Percentiles rank a stretch among this genome's conserved stretches.
These are phyloP conservation scores for Mactromeris polynyma DNA, from an alignment of 2,888 invertebrate genomes.

Conservation along the genomic window DNA sequence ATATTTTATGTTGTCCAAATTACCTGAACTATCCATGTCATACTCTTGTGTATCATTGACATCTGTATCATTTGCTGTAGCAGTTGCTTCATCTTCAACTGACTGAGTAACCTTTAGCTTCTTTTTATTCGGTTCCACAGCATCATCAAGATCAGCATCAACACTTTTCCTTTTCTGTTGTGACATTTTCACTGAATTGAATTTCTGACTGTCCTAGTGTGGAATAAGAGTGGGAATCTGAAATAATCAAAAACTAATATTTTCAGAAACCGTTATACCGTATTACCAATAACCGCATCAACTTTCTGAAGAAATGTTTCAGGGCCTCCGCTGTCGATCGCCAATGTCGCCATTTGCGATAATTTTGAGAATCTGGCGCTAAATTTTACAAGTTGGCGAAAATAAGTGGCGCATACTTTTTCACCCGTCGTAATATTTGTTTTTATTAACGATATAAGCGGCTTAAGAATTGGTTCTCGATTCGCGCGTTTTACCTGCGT, in stretches of 20 bases:
- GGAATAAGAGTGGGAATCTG: background rate
- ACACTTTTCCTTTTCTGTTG: constrained; percentile 14
- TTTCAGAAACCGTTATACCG: too few relatives aligned
- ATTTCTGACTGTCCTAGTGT: background rate
- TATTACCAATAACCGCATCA: too few relatives aligned
- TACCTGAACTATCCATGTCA: constrained; percentile 52
- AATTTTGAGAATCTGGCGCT: too few relatives aligned
- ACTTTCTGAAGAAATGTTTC: too few relatives aligned
- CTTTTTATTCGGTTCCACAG: background rate
- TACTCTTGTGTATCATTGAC: constrained; percentile 56
- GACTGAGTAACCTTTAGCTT: constrained; percentile 13
- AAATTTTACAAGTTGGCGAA: too few relatives aligned
- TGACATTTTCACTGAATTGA: constrained; percentile 7
- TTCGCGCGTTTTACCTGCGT: too few relatives aligned
- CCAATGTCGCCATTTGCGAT: too few relatives aligned
- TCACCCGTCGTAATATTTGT: too few relatives aligned
- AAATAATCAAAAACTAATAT: background rate
- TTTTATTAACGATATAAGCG: too few relatives aligned
- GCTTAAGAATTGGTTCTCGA: too few relatives aligned
- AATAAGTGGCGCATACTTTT: too few relatives aligned
- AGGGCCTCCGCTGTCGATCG: too few relatives aligned
- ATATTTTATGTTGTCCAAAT: constrained; percentile 39
- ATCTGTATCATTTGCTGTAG: background rate
- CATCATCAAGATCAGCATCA: constrained; percentile 7
- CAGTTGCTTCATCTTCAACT: background rate